These are phyloP conservation scores for Dipodomys spectabilis DNA, from an alignment of 2,113 vertebrate genomes.

Conservation along the genomic window DNA sequence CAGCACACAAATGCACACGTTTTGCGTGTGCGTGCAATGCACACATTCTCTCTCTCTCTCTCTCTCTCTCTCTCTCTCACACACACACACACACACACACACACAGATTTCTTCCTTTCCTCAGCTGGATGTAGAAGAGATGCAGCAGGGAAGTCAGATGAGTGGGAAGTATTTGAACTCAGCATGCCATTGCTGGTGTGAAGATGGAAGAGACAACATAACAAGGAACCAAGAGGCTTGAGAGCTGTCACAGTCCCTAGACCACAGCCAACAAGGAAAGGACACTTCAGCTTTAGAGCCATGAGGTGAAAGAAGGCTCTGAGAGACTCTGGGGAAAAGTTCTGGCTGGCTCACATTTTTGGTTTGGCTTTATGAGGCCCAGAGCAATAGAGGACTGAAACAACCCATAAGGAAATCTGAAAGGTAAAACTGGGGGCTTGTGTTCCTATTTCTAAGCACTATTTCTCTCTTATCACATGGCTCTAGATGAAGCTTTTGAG, in stretches of 20 bases:
- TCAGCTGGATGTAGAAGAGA: not conserved
- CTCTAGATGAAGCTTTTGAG: not conserved
- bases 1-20: too few relatives aligned
- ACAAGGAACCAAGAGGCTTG: not conserved
- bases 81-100: not conserved
- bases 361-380: not conserved
- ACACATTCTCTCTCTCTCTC: too few relatives aligned
- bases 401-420: not conserved
- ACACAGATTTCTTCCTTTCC: not conserved
- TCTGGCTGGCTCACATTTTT: not conserved
- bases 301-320: not conserved
- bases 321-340: not conserved
- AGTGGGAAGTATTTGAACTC: not conserved
- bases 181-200: not conserved
- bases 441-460: not conserved
- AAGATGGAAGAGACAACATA: not conserved
- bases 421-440: not conserved
- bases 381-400: not conserved
- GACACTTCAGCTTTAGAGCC: not conserved
- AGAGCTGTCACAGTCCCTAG: not conserved
- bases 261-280: not conserved
- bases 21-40: too few relatives aligned
- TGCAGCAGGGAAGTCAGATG: not conserved
- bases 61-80: too few relatives aligned
- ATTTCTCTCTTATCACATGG: not conserved